Conservation (phyloP, 2,797 vertebrate species). For the Denticeps clupeoides region DNA sequence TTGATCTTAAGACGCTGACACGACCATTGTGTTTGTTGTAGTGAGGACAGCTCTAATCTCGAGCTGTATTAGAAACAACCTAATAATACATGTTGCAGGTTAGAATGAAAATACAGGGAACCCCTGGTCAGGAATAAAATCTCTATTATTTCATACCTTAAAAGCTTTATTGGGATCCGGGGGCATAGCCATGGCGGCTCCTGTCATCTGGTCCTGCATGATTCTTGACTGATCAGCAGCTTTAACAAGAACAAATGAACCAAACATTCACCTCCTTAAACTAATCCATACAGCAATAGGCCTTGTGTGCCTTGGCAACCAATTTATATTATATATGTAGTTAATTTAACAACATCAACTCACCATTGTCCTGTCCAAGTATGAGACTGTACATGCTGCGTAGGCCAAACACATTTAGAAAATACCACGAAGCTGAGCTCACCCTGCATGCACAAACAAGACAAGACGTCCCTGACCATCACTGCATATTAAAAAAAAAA, state of each 20-base stretch:
- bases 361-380: constrained; percentile 67
- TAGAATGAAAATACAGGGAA: not conserved
- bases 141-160: no score
- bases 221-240: constrained; percentile 68
- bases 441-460: constrained; percentile 44
- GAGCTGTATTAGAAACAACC: no score
- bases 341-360: constrained; percentile 15
- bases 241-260: constrained; percentile 21
- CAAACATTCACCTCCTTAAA: no score
- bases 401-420: constrained; percentile 75
- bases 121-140: no score
- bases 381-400: constrained; percentile 69
- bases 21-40: no score
- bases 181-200: constrained; percentile 67
- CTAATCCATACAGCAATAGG: no score
- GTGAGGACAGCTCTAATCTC: no score
- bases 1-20: no score
- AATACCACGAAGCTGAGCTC: constrained; percentile 77
- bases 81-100: not conserved
- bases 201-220: constrained; percentile 75
- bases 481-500: no score
- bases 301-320: no score
- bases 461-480: not conserved
- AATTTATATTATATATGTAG: no score
- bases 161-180: constrained; percentile 77